Percentiles rank a stretch among this genome's conserved stretches.
phyloP scores from a whole-genome alignment of 2,113 vertebrate genomes.

The Macquaria australasica region DNA sequence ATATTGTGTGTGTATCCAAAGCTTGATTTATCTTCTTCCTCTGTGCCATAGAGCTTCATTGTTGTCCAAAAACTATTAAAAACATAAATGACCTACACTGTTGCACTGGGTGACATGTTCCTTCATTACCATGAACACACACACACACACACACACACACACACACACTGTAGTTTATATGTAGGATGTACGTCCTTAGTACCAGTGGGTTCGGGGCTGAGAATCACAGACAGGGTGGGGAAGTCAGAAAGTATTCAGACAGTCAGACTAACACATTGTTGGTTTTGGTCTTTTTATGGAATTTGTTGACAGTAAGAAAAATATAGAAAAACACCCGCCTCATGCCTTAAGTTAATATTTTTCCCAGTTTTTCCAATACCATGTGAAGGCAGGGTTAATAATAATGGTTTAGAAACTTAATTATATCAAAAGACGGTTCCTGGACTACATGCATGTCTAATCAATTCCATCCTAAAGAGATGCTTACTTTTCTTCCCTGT shows the following conservation, averaged over 20 bases:
- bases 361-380: background rate
- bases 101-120: no score
- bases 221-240: background rate
- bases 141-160: no score
- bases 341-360: background rate
- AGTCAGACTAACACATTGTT: background rate
- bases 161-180: background rate
- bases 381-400: background rate
- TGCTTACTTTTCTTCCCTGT: slow-evolving; percentile 83
- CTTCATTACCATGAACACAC: no score
- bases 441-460: no score
- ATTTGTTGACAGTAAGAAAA: background rate
- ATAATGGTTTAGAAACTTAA: background rate
- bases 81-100: no score
- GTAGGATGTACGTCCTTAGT: background rate
- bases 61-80: no score
- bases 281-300: background rate
- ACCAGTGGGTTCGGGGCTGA: background rate
- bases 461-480: background rate
- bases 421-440: background rate
- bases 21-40: no score
- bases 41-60: no score
- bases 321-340: background rate
- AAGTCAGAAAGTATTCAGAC: background rate
- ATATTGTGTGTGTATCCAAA: no score